Evolutionary conservation across 2,113 vertebrate genomes (phyloP).

Genomic region (Chascanopsetta lugubris): DNA sequence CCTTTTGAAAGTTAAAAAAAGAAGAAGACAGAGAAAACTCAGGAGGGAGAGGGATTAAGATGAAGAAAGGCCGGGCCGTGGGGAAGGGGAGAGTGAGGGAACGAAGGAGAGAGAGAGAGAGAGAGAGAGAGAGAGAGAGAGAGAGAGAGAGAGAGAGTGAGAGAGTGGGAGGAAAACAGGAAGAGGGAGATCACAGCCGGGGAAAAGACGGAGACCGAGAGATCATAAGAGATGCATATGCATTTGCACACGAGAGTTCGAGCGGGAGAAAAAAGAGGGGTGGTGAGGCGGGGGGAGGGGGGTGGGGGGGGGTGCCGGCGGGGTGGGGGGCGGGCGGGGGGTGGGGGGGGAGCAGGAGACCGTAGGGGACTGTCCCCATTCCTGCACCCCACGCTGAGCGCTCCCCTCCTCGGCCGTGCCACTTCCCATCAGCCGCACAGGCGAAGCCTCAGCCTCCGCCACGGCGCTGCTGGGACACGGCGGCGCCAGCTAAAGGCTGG

Average conservation of each 20-base stretch:
- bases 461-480: slow-evolving; percentile 52
- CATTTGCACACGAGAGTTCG: slow-evolving; percentile 72
- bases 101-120: slow-evolving; percentile 50
- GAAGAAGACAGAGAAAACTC: slow-evolving; percentile 39
- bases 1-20: slow-evolving; percentile 46
- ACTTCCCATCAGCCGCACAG: slow-evolving; percentile 71
- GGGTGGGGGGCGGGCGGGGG: slow-evolving; percentile 73
- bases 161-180: slow-evolving; percentile 75
- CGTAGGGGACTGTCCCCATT: slow-evolving; percentile 80
- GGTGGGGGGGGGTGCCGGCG: too few species aligned
- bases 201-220: slow-evolving; percentile 70
- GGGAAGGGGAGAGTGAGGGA: slow-evolving; percentile 68
- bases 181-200: slow-evolving; percentile 74
- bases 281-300: too few species aligned
- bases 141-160: slow-evolving; percentile 52
- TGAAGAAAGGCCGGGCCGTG: slow-evolving; percentile 71
- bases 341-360: slow-evolving; percentile 72
- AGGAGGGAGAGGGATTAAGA: slow-evolving; percentile 67
- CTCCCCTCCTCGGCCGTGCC: slow-evolving; percentile 71
- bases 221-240: slow-evolving; percentile 75
- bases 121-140: slow-evolving; percentile 67
- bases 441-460: slow-evolving; percentile 52
- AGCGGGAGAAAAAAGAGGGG: slow-evolving; percentile 25
- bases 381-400: slow-evolving; percentile 73
- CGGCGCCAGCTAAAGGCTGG: slow-evolving; percentile 62